Conservation (phyloP, 1,140 invertebrate genomes). For the Helicoverpa zea region DNA sequence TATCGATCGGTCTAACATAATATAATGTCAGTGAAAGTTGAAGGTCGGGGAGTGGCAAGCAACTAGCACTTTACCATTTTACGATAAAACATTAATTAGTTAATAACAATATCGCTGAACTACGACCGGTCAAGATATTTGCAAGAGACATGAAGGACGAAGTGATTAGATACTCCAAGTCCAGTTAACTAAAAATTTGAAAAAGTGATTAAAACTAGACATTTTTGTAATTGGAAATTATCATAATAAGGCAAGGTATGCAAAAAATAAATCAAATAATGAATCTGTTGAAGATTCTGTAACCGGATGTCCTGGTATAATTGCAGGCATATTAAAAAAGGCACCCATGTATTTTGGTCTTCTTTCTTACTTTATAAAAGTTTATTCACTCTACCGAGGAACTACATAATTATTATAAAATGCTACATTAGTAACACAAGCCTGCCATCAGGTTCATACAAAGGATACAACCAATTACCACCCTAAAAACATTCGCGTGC, state of each 20-base stretch:
- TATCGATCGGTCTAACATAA: constrained; percentile 11
- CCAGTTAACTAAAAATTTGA: no score
- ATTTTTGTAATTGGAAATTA: not conserved
- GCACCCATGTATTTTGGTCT: no score
- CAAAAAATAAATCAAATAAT: no score
- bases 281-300: no score
- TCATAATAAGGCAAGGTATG: no score
- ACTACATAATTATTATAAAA: not conserved
- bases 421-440: not conserved
- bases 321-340: no score
- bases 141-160: not conserved
- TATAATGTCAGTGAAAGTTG: constrained; percentile 26
- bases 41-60: constrained; percentile 24
- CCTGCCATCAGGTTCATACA: not conserved
- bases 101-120: no score
- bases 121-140: no score
- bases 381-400: not conserved
- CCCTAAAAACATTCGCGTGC: not conserved
- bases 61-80: not conserved
- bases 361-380: no score
- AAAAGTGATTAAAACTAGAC: no score
- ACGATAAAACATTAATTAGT: not conserved
- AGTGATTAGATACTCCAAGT: no score
- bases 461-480: constrained; percentile 22
- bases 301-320: no score